Conservation (phyloP, 2,797 vertebrate species). For the Hafferia zeledoni region DNA sequence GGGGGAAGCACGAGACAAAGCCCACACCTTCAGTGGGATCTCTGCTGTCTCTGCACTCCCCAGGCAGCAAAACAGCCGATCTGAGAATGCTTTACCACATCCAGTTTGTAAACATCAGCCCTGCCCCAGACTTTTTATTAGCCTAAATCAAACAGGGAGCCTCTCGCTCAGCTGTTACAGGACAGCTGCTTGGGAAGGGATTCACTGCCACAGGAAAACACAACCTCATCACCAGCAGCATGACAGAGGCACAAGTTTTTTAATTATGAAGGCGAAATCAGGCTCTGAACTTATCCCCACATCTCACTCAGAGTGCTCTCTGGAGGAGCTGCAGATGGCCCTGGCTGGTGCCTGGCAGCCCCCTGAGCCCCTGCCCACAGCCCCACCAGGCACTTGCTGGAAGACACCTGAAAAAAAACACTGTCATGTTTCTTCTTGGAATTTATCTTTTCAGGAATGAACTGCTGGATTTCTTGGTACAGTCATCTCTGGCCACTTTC, state of each 20-base stretch:
- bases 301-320: background rate
- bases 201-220: conserved; percentile 62
- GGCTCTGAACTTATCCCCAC: conserved; percentile 50
- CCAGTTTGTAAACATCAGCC: conserved; percentile 57
- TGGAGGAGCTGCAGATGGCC: background rate
- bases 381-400: rapidly evolving
- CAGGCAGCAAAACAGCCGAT: conserved; percentile 20
- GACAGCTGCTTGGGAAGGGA: conserved; percentile 49
- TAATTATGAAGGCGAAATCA: conserved; percentile 63
- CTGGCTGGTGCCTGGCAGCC: background rate
- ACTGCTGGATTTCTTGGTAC: background rate
- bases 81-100: conserved; percentile 39
- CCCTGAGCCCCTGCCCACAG: background rate
- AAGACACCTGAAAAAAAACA: background rate
- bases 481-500: background rate
- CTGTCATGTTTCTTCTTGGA: background rate
- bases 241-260: conserved; percentile 53
- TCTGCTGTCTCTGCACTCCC: background rate
- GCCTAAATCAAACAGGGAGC: conserved; percentile 62
- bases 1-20: background rate
- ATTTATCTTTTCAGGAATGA: background rate
- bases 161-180: conserved; percentile 57
- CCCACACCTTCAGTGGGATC: background rate
- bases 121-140: conserved; percentile 50
- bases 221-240: conserved; percentile 53